phyloP scores from a whole-genome alignment of 2,888 invertebrate genomes.

The Oligia fasciuncula region DNA sequence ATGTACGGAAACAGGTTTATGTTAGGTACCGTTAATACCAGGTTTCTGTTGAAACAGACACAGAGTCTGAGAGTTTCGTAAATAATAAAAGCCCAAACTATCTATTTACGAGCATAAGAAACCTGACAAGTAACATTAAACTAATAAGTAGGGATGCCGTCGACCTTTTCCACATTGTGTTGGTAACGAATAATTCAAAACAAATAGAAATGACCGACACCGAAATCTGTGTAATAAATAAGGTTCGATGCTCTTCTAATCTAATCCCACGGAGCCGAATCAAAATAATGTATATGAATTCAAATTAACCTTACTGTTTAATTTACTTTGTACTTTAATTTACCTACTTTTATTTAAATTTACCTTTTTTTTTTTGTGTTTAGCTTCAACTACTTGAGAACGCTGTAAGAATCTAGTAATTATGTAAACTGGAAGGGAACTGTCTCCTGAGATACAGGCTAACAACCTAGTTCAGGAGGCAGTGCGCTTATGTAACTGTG shows the following conservation, averaged over 20 bases:
- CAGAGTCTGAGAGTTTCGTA: neutral
- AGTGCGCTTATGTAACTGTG: no score
- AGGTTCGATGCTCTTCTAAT: neutral
- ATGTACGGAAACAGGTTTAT: conserved; percentile 5
- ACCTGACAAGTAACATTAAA: neutral
- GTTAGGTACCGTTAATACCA: neutral
- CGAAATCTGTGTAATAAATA: neutral
- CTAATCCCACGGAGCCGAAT: neutral
- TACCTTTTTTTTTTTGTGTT: no score
- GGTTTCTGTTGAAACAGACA: neutral
- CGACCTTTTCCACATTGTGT: neutral
- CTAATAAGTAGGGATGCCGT: neutral
- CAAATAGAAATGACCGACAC: neutral
- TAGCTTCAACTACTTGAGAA: no score
- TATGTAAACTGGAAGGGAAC: no score
- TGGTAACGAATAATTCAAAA: neutral
- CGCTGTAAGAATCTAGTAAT: no score
- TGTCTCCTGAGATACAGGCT: no score
- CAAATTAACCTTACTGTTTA: no score
- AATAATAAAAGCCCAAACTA: neutral
- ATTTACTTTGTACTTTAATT: no score
- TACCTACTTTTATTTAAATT: no score
- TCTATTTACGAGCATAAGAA: neutral
- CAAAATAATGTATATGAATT: neutral
- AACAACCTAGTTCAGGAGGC: no score